A percentile compares a stretch with the other conserved stretches of the same genome.
Conservation (phyloP, 2,113 vertebrate genomes). For the Podilymbus podiceps region DNA sequence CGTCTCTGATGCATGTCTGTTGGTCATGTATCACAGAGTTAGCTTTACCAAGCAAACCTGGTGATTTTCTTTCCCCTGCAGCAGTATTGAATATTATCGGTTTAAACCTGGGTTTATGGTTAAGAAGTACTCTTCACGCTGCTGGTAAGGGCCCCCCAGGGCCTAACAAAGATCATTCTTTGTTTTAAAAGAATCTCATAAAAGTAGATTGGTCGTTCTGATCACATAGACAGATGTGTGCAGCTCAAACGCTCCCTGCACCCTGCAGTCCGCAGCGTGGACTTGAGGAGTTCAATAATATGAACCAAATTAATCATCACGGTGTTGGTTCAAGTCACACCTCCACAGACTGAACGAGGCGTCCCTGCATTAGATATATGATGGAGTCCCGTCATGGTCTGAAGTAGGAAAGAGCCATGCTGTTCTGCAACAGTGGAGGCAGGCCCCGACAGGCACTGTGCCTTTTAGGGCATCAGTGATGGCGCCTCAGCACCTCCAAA, state of each 20-base stretch:
- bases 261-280: background rate
- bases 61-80: background rate
- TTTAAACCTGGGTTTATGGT: constrained; percentile 14
- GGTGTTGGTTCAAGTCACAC: background rate
- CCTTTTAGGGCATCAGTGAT: background rate
- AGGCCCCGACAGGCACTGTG: accelerated
- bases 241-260: background rate
- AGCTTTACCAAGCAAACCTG: background rate
- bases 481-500: background rate
- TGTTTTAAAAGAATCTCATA: constrained; percentile 43
- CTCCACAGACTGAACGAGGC: accelerated
- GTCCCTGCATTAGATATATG: accelerated
- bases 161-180: constrained; percentile 29
- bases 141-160: background rate
- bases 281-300: background rate
- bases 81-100: background rate
- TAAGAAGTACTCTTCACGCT: background rate
- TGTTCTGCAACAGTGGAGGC: background rate
- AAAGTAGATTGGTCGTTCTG: constrained; percentile 5
- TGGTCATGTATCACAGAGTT: background rate
- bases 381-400: background rate
- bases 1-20: background rate
- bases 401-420: background rate
- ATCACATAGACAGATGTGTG: constrained; percentile 42
- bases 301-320: background rate